These are phyloP conservation scores for Patella depressa DNA, from an alignment of 2,888 invertebrate species.

Conservation along the genomic window DNA sequence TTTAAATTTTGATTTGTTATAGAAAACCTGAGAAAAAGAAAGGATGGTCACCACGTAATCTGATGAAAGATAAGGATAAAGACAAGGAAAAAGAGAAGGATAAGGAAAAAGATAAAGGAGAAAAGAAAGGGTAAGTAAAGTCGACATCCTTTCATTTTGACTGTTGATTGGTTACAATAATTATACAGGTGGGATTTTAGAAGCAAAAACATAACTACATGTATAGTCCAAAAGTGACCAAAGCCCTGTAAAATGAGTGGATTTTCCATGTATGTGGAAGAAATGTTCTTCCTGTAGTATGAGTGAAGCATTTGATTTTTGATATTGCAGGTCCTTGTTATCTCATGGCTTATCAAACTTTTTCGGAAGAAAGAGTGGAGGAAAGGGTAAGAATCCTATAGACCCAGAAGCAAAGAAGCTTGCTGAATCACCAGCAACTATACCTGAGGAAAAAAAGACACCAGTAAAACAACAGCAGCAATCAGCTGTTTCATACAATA, in stretches of 20 bases:
- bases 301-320: too few species aligned
- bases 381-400: conserved; percentile 15
- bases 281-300: too few species aligned
- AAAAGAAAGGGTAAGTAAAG: conserved; percentile 10
- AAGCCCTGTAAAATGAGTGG: neutral
- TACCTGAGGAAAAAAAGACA: conserved; percentile 12
- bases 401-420: conserved; percentile 6
- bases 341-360: conserved; percentile 17
- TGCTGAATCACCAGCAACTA: conserved; percentile 2
- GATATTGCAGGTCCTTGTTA: too few species aligned
- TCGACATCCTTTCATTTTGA: too few species aligned
- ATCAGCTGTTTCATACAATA: conserved; percentile 6
- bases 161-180: too few species aligned
- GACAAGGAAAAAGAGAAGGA: conserved; percentile 30
- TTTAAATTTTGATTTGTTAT: conserved; percentile 8
- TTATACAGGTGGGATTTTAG: neutral
- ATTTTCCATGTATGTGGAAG: too few species aligned
- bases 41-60: conserved; percentile 22
- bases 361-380: conserved; percentile 20
- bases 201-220: neutral
- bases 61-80: conserved; percentile 27
- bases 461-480: conserved; percentile 4
- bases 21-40: conserved; percentile 34
- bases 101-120: conserved; percentile 26
- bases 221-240: neutral